Percentiles rank a stretch among this genome's conserved stretches.
These are phyloP conservation scores for Oreotrochilus melanogaster DNA, from an alignment of 2,113 vertebrate species.

Conservation along the genomic window DNA sequence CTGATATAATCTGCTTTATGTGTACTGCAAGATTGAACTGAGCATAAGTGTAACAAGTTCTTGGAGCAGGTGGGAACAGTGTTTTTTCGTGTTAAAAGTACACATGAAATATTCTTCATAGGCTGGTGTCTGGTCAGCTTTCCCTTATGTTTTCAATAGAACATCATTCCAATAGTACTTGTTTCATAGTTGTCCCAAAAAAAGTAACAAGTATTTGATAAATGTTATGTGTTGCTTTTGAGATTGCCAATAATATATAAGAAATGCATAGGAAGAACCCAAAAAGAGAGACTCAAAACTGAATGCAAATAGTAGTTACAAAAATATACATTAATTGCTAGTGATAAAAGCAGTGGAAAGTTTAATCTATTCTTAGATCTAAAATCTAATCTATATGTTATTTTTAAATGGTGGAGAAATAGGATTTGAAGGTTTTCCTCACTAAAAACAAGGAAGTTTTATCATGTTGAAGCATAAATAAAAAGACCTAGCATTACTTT, in stretches of 20 bases:
- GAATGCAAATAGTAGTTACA: not conserved
- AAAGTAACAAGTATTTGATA: not conserved
- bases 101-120: not conserved
- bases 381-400: not conserved
- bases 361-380: not conserved
- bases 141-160: not conserved
- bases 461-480: not conserved
- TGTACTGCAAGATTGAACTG: not conserved
- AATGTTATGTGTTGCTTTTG: not conserved
- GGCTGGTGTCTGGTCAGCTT: not conserved
- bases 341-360: not conserved
- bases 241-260: not conserved
- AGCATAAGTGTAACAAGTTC: rapidly evolving
- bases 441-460: not conserved
- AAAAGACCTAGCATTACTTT: not conserved
- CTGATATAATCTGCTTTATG: not conserved
- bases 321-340: not conserved
- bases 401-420: not conserved
- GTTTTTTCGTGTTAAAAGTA: not conserved
- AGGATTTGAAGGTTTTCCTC: not conserved
- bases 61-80: not conserved
- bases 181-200: not conserved
- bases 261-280: not conserved
- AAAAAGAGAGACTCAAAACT: not conserved
- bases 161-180: not conserved